Evolutionary conservation across 2,888 invertebrate species (phyloP), one percentile per base, ranked within the genome.

Genomic region (Priocnemis perturbator): DNA sequence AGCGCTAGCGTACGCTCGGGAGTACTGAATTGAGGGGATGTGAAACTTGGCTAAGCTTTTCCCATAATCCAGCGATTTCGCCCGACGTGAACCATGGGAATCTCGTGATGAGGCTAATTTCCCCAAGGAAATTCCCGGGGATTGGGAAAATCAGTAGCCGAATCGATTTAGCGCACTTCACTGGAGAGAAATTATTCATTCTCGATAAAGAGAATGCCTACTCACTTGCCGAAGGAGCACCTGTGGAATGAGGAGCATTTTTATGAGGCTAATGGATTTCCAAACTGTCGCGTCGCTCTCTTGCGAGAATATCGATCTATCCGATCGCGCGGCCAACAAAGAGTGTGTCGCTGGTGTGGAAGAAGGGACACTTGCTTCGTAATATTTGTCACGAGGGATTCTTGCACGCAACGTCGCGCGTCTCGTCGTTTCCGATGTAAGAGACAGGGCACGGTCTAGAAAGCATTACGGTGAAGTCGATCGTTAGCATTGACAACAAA

Each of bases 81-180:
- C 75, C 61, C 72, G 77, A 77, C 78, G 78, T 72, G 79, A 82
- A 78, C 81, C 78, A 77, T 75, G 81, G 79, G 76, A 81, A 81
- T 81, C 82, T 82, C 79, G 81, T 81, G 77, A 79, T 77, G 74
- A 83, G 79, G 77, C 84, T 86, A 86, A 86, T 86, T 86, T 86
- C 85, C 86, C 85, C 79, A 82, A 86, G 85, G 86, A 86, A 86
- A 86, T 85, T 86, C 79, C 79, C 74, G 78, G 76, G 77, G 85
- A 81, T 84, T 81, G 83, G 76, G 77, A 81, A 85, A 85, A 85
- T 85, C 85, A 81, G 79, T 81, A 78, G 78, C 78, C 75, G 77
- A 81, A 72, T 79, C 81, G 79, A 79, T 79, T 79, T 73, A 65
- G 67, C 67, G 74, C 74, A 67, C 71, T 71, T 69, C 69, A 64